Conservation (phyloP, 2,113 vertebrate genomes). For the Trichomycterus rosablanca region DNA sequence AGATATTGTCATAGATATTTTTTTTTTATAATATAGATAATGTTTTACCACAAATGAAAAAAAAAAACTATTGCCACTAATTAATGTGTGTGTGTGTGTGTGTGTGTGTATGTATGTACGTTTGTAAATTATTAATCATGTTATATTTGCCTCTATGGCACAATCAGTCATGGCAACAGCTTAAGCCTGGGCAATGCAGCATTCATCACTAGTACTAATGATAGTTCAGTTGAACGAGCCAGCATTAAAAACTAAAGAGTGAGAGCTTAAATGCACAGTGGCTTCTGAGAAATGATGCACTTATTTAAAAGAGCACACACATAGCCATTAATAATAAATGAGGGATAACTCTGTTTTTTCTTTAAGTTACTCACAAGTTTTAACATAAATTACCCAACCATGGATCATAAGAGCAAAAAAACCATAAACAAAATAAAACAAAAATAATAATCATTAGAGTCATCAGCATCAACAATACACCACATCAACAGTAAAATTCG, state of each 20-base stretch:
- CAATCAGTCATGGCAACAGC: conserved; percentile 10
- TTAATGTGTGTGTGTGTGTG: no score
- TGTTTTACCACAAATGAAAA: no score
- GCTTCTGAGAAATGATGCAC: conserved; percentile 3
- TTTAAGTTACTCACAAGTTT: neutral
- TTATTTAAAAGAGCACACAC: conserved; percentile 1
- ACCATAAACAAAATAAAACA: conserved; percentile 7
- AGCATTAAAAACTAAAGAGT: conserved; percentile 1
- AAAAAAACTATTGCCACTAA: no score
- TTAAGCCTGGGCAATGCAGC: neutral
- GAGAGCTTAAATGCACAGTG: conserved; percentile 3
- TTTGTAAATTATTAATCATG: conserved; percentile 4
- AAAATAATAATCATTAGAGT: neutral
- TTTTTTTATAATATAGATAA: no score
- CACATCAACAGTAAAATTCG: no score
- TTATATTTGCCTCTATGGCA: conserved; percentile 8
- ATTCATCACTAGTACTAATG: conserved; percentile 20
- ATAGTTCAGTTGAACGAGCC: neutral
- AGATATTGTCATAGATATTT: no score
- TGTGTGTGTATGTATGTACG: no score
- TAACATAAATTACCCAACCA: neutral
- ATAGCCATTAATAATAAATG: conserved; percentile 14
- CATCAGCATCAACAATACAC: neutral
- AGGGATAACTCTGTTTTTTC: conserved; percentile 15
- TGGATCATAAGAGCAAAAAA: neutral